Conservation (phyloP, 2,113 vertebrate species). For the Microcebus ravelobensis region DNA sequence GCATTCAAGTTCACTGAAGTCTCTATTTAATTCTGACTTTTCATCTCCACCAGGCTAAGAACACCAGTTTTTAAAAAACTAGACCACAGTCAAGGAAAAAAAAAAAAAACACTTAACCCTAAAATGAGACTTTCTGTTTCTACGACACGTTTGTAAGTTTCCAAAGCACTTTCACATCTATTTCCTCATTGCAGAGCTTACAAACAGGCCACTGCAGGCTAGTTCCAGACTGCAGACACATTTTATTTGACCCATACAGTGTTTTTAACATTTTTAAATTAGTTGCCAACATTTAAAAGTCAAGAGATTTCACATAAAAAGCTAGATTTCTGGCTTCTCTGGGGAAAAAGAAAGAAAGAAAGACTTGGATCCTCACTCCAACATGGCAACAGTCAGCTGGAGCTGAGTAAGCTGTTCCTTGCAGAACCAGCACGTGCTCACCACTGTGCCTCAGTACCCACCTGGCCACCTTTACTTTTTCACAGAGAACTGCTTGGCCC, state of each 20-base stretch:
- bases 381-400: background rate
- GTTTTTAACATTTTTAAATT: constrained; percentile 53
- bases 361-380: background rate
- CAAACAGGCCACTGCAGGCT: constrained; percentile 35
- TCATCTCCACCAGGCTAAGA: constrained; percentile 68
- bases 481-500: background rate
- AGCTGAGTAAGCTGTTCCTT: background rate
- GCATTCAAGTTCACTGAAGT: constrained; percentile 68
- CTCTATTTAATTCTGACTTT: constrained; percentile 76
- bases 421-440: background rate
- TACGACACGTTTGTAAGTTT: constrained; percentile 52
- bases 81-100: constrained; percentile 26
- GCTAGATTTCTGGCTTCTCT: constrained; percentile 9
- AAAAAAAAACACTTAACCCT: constrained; percentile 46
- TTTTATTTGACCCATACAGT: constrained; percentile 65
- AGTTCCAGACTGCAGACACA: constrained; percentile 23
- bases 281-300: constrained; percentile 57
- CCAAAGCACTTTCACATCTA: constrained; percentile 40
- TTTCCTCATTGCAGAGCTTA: constrained; percentile 41
- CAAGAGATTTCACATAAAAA: constrained; percentile 48
- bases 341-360: background rate
- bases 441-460: background rate
- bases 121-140: constrained; percentile 62
- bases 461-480: background rate
- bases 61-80: constrained; percentile 48